A percentile compares a stretch with the other conserved stretches of the same genome.
These are phyloP conservation scores for Patella caerulea DNA, from an alignment of 2,888 invertebrate species.

Conservation along the genomic window DNA sequence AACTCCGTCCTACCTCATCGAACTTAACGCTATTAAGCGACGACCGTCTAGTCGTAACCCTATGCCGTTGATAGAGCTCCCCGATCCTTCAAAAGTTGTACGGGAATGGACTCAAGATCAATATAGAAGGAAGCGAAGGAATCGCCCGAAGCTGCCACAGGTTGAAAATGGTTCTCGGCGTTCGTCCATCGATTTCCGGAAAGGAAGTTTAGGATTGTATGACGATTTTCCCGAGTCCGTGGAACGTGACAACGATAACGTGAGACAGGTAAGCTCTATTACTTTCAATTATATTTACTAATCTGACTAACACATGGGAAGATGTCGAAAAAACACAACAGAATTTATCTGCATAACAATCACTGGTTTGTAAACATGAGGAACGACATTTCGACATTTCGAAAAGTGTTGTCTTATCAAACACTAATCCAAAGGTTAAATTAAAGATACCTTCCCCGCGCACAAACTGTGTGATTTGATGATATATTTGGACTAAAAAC, in stretches of 20 bases:
- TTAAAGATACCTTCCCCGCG: too few species aligned
- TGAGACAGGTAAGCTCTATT: neutral
- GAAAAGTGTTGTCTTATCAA: too few species aligned
- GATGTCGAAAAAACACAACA: too few species aligned
- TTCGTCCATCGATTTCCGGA: neutral
- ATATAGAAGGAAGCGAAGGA: neutral
- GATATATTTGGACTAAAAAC: too few species aligned
- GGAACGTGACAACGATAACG: neutral
- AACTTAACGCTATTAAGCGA: neutral
- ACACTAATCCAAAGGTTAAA: too few species aligned
- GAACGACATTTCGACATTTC: too few species aligned
- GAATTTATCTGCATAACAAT: too few species aligned
- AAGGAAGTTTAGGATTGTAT: conserved; percentile 3
- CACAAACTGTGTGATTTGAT: too few species aligned
- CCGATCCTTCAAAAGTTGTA: neutral
- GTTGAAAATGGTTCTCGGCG: neutral
- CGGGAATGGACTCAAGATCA: conserved; percentile 1
- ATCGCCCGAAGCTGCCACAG: neutral
- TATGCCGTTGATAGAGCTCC: neutral
- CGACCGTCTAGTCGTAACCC: neutral
- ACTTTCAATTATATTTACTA: too few species aligned
- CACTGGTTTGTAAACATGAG: too few species aligned
- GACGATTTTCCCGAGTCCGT: neutral
- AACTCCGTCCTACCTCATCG: neutral
- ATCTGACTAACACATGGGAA: too few species aligned